Percentiles rank a stretch among this genome's conserved stretches.
Conservation (phyloP, 2,113 vertebrate genomes). For the Gambusia holbrooki region DNA sequence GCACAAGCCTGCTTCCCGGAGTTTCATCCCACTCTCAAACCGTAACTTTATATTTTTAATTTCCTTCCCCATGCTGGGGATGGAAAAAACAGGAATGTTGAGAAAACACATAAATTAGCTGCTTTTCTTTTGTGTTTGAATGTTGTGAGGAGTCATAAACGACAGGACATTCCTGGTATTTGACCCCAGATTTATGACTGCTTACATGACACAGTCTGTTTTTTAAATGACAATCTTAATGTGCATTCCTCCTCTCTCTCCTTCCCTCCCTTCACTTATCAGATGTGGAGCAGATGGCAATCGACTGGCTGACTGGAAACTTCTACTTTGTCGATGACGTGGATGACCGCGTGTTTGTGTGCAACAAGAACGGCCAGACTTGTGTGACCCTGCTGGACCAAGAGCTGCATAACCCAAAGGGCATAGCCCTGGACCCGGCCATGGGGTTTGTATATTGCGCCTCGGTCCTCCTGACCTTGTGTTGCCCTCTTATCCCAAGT, state of each 20-base stretch:
- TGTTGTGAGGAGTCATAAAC: slow-evolving; percentile 18
- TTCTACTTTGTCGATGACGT: slow-evolving; percentile 99
- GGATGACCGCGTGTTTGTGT: slow-evolving; percentile 96
- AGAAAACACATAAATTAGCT: slow-evolving; percentile 26
- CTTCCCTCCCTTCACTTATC: slow-evolving; percentile 16
- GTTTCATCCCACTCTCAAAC: slow-evolving; percentile 15
- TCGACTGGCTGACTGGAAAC: slow-evolving; percentile 98
- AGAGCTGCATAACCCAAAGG: slow-evolving; percentile 97
- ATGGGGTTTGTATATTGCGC: slow-evolving; percentile 87
- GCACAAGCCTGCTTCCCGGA: background rate
- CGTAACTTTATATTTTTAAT: slow-evolving; percentile 13
- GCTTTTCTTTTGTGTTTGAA: background rate
- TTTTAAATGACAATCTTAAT: slow-evolving; percentile 12
- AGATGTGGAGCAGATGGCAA: slow-evolving; percentile 99
- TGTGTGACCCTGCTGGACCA: slow-evolving; percentile 95
- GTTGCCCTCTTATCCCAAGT: slow-evolving; percentile 1
- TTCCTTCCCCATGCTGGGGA: background rate
- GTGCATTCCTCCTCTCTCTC: slow-evolving; percentile 1
- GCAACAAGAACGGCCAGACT: slow-evolving; percentile 90
- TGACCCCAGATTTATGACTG: slow-evolving; percentile 11
- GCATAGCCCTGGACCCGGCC: slow-evolving; percentile 92
- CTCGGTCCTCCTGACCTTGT: slow-evolving; percentile 11
- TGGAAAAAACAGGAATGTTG: slow-evolving; percentile 19
- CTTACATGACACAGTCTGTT: background rate
- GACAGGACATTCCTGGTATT: slow-evolving; percentile 10